phyloP scores from a whole-genome alignment of 2,888 invertebrate genomes.

The Empis stercorea region DNA sequence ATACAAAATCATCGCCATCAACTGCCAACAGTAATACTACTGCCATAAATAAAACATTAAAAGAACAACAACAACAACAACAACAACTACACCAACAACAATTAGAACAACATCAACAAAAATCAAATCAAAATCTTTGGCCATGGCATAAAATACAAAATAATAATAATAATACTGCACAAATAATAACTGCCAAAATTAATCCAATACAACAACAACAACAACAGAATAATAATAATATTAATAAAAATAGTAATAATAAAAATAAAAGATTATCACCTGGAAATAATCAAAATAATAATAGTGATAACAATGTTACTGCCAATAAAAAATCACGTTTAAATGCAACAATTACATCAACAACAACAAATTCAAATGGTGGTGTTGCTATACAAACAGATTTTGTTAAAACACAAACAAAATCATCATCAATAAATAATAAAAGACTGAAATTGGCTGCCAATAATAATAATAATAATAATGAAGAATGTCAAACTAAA shows the following conservation, averaged over 20 bases:
- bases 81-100: conserved; percentile 11
- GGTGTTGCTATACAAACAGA: conserved; percentile 6
- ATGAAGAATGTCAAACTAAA: conserved; percentile 52
- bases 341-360: conserved; percentile 18
- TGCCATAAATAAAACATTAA: conserved; percentile 24
- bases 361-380: conserved; percentile 10
- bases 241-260: conserved; percentile 11
- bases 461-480: conserved; percentile 20
- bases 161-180: conserved; percentile 11
- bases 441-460: conserved; percentile 35
- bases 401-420: not conserved
- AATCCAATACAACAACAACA: conserved; percentile 17
- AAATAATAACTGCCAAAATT: not conserved
- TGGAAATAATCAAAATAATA: conserved; percentile 6
- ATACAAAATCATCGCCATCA: conserved; percentile 19
- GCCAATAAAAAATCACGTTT: conserved; percentile 9
- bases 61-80: conserved; percentile 18
- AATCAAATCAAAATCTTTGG: not conserved
- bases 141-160: not conserved
- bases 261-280: conserved; percentile 3
- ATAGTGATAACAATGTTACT: conserved; percentile 1
- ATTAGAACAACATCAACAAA: not conserved
- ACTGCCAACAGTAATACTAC: conserved; percentile 9
- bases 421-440: conserved; percentile 6
- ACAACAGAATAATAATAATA: too few species aligned